These are phyloP conservation scores for Nesidiocoris tenuis DNA, from an alignment of 2,888 invertebrate species.

Conservation along the genomic window DNA sequence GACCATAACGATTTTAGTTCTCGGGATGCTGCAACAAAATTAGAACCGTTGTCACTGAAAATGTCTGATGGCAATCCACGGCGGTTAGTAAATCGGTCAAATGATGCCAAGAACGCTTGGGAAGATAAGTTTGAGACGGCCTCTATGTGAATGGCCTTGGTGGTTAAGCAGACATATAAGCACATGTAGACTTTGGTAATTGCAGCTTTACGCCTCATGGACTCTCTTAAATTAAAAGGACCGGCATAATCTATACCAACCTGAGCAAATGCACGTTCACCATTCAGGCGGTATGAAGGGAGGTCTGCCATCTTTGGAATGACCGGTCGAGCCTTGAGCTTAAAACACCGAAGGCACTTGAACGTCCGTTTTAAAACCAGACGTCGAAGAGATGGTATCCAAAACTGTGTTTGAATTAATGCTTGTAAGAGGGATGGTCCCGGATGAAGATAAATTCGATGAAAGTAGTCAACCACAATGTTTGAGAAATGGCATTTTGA, in stretches of 20 bases:
- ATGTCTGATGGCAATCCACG: conserved; percentile 50
- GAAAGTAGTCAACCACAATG: conserved; percentile 41
- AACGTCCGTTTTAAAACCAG: conserved; percentile 9
- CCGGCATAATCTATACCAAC: conserved; percentile 50
- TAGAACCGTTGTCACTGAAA: conserved; percentile 52
- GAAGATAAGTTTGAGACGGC: conserved; percentile 51
- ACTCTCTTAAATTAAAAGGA: conserved; percentile 34
- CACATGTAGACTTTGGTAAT: conserved; percentile 43
- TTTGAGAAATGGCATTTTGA: conserved; percentile 27
- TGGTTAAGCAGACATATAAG: conserved; percentile 51
- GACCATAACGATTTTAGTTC: conserved; percentile 42
- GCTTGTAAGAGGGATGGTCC: conserved; percentile 14
- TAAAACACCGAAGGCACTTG: conserved; percentile 20
- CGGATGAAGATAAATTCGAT: conserved; percentile 23
- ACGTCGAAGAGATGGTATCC: conserved; percentile 12
- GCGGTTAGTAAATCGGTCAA: conserved; percentile 50
- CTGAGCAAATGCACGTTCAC: conserved; percentile 43
- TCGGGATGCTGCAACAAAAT: conserved; percentile 51
- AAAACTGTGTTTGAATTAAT: conserved; percentile 10
- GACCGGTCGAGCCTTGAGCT: conserved; percentile 29
- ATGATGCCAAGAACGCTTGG: conserved; percentile 51
- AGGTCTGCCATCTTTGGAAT: conserved; percentile 48
- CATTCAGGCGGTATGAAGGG: conserved; percentile 39
- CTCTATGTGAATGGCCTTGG: conserved; percentile 52
- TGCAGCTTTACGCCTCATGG: conserved; percentile 21